These are phyloP conservation scores for Aegithalos caudatus DNA, from an alignment of 2,113 vertebrate genomes.

Conservation along the genomic window DNA sequence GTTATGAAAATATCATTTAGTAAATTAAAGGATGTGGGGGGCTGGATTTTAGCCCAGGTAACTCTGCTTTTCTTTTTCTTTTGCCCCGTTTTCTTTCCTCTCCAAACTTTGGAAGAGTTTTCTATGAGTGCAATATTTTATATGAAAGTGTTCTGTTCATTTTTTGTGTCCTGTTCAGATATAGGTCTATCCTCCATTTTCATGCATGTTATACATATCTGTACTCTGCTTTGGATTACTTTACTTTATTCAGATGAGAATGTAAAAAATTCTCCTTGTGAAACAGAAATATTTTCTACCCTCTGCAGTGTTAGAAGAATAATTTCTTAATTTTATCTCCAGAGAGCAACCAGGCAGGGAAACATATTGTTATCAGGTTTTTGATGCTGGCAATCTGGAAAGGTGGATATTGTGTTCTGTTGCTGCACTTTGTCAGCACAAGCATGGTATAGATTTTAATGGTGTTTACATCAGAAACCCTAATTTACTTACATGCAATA, in stretches of 20 bases:
- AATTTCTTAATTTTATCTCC: constrained; percentile 10
- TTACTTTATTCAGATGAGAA: neutral
- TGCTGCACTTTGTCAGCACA: neutral
- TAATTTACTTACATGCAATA: neutral
- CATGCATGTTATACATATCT: neutral
- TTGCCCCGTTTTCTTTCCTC: neutral
- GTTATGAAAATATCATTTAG: neutral
- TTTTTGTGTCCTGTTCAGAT: neutral
- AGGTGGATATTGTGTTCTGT: neutral
- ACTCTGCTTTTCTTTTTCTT: neutral
- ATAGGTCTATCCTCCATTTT: neutral
- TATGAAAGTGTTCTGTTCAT: neutral
- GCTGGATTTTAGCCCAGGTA: neutral
- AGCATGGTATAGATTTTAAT: neutral
- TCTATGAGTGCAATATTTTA: neutral
- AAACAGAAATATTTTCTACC: neutral
- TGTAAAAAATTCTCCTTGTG: neutral
- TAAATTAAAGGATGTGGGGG: fast-evolving
- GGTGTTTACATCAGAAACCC: neutral
- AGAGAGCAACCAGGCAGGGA: neutral
- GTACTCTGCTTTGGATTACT: neutral
- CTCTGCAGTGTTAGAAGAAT: neutral
- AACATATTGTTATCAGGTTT: neutral
- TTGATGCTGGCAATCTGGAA: constrained; percentile 15
- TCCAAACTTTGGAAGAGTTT: neutral